Percentiles rank a stretch among this genome's conserved stretches.
Conservation (phyloP, 92 coral and sea anemone genomes). For the Muricea muricata region DNA sequence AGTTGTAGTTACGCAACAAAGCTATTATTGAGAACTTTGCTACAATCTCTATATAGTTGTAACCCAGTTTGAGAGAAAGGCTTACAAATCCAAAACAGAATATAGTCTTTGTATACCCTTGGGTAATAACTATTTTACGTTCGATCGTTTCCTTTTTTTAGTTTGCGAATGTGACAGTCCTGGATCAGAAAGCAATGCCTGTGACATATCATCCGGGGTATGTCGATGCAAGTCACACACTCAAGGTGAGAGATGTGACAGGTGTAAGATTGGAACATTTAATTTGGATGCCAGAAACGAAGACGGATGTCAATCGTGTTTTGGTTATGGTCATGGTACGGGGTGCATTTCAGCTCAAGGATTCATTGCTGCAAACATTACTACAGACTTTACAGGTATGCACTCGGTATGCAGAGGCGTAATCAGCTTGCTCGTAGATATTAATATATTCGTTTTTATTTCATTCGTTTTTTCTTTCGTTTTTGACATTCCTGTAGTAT, state of each 20-base stretch:
- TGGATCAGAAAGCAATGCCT: constrained; percentile 68
- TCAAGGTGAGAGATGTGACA: constrained; percentile 71
- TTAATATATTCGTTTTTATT: no score
- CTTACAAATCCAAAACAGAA: no score
- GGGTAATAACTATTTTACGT: no score
- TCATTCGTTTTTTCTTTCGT: no score
- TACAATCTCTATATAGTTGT: no score
- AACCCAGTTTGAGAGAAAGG: no score
- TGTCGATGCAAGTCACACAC: constrained; percentile 77
- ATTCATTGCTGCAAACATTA: constrained; percentile 64
- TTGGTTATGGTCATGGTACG: constrained; percentile 80
- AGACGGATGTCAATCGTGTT: constrained; percentile 88
- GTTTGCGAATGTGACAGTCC: constrained; percentile 77
- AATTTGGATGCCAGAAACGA: constrained; percentile 64
- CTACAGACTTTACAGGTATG: constrained; percentile 57
- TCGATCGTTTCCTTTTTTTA: background rate
- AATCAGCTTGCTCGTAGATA: no score
- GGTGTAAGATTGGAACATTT: constrained; percentile 77
- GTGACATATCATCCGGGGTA: constrained; percentile 69
- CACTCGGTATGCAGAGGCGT: no score
- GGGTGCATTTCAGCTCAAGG: constrained; percentile 77
- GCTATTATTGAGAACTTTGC: no score
- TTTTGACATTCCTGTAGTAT: no score
- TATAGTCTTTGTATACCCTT: no score
- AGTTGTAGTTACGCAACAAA: no score